Evolutionary conservation across 2,797 vertebrate species (phyloP).

Genomic region (Eremophila alpestris): DNA sequence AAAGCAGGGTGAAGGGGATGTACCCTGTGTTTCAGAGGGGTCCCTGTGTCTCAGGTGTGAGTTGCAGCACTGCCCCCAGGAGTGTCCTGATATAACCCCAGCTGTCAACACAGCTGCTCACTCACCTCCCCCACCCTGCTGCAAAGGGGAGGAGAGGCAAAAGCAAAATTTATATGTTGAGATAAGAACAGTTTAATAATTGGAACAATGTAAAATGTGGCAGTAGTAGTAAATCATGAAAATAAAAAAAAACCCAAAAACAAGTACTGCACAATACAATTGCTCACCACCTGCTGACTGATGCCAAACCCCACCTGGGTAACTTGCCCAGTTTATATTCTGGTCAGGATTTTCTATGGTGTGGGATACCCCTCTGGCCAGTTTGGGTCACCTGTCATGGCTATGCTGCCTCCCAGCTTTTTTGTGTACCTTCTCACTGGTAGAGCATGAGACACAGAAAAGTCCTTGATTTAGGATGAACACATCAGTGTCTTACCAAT

Average conservation of each 20-base stretch:
- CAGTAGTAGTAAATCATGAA: not conserved
- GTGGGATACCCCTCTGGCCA: not conserved
- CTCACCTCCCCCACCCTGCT: not conserved
- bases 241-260: not conserved
- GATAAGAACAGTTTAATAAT: not conserved
- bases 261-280: not conserved
- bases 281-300: rapidly evolving
- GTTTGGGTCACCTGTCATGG: not conserved
- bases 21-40: not conserved
- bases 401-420: not conserved
- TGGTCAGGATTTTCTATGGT: not conserved
- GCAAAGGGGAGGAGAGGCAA: not conserved
- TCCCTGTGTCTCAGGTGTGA: not conserved
- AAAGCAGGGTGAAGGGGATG: not conserved
- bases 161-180: not conserved
- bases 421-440: not conserved
- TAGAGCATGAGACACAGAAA: not conserved
- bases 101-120: not conserved
- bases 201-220: not conserved
- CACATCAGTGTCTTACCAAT: not conserved
- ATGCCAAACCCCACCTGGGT: not conserved
- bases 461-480: not conserved
- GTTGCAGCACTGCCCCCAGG: rapidly evolving
- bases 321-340: not conserved
- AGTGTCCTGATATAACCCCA: not conserved